Base-by-base conservation (phyloP, 2,888 invertebrate species). In the Brachycybe producta region DNA sequence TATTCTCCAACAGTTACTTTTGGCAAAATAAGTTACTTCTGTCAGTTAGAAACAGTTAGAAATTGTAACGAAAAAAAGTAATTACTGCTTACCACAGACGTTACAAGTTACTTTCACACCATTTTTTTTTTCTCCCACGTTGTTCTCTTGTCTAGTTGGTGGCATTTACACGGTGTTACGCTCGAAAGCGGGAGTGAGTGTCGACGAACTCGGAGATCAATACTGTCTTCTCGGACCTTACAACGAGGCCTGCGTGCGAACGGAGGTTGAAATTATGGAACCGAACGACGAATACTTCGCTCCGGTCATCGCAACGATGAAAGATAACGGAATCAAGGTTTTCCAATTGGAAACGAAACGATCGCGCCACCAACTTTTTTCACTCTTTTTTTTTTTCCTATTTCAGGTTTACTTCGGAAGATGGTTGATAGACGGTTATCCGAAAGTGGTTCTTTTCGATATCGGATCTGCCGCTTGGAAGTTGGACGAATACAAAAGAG, bases 391-490 rank as follows among this genome's bases (percentile, higher is more conserved):
- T 27, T 44, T 44, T 26, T 36, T 54, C 19, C 19, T 48, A n/a
- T 51, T 57, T 3, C 55, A 86, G 84, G 74, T 92, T 8, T 81
- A 86, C 62, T 91, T 88, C 28, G 98, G 98, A n/a, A 82, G 94
- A 2, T 98, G 98, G 98, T 70, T 99, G 43, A 98, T 99, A 2
- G 98, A 99, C 64, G 98, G 98, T n/a, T 97, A 94, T 72, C 98
- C 98, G 0, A 92, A 92, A 68, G 83, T 99, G 36, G 81, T 99
- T 48, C 74, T 99, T 3, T 95, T 99, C 72, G 98, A 99, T 67
- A 86, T 99, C 64, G 88, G 91, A 17, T 90, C 91, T 1, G 94
- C 84, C 0, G 86, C 92, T 0, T 91, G 91, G 87, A 92, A 92
- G 67, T 68, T 99, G 62, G 91, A 95, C 66, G 81, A 84, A 52